Conservation (phyloP, 2,888 invertebrate genomes). For the Criorhina ranunculi region DNA sequence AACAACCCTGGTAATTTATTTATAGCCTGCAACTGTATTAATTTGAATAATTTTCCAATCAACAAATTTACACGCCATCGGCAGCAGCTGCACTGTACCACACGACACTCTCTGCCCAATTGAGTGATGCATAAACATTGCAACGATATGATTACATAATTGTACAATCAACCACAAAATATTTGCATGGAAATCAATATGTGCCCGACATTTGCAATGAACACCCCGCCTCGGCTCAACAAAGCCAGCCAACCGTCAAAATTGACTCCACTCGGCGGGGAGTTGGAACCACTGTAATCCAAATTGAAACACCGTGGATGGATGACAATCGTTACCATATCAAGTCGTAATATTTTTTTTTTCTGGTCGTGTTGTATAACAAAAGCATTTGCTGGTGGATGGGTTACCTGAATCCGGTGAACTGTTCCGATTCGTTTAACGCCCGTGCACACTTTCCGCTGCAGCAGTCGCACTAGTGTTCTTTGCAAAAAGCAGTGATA, state of each 20-base stretch:
- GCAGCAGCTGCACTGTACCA: conserved; percentile 8
- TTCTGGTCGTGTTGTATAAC: conserved; percentile 45
- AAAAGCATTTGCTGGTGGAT: conserved; percentile 42
- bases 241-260: conserved; percentile 51
- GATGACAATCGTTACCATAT: conserved; percentile 57
- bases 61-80: background rate
- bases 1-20: no score
- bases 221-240: conserved; percentile 21
- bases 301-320: conserved; percentile 34
- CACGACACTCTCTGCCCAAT: conserved; percentile 49
- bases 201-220: conserved; percentile 46
- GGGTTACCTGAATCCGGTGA: conserved; percentile 68
- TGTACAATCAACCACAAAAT: conserved; percentile 74
- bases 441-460: conserved; percentile 59
- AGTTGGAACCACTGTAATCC: background rate
- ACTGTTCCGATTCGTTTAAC: conserved; percentile 72
- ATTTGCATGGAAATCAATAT: conserved; percentile 66
- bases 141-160: conserved; percentile 58
- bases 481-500: conserved; percentile 26
- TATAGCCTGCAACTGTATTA: conserved; percentile 1
- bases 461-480: conserved; percentile 21
- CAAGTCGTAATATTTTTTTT: conserved; percentile 44
- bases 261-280: background rate
- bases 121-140: conserved; percentile 62
- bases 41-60: conserved; percentile 30